Percentiles rank a stretch among this genome's conserved stretches.
These are phyloP conservation scores for Catharus bicknelli DNA, from an alignment of 2,113 vertebrate species.

Conservation along the genomic window DNA sequence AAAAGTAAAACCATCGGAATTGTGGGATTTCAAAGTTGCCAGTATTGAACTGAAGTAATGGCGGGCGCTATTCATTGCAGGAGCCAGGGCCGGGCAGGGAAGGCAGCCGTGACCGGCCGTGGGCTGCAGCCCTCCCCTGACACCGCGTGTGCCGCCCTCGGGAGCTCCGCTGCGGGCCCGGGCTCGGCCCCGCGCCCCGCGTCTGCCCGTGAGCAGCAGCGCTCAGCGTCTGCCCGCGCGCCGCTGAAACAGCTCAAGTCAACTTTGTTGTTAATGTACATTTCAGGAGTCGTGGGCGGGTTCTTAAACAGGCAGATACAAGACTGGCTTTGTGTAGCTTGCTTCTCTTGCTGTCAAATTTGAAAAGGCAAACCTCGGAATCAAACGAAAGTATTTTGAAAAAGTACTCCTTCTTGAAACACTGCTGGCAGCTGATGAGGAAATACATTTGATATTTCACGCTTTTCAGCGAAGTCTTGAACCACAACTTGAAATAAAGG, in stretches of 20 bases:
- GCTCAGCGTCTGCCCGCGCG: background rate
- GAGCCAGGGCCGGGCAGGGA: rapidly evolving
- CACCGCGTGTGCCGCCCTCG: too few species aligned
- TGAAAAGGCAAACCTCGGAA: background rate
- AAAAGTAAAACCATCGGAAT: background rate
- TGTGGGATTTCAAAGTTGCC: background rate
- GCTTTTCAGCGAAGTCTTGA: background rate
- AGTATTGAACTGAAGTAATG: rapidly evolving
- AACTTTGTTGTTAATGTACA: background rate
- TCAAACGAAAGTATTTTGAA: background rate
- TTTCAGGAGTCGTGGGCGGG: background rate
- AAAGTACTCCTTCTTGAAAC: background rate
- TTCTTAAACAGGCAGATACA: background rate
- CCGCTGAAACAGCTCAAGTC: background rate
- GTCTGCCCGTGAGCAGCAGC: rapidly evolving
- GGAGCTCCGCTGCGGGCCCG: background rate
- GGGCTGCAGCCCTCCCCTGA: rapidly evolving
- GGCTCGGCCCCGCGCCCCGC: rapidly evolving
- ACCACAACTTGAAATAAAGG: background rate
- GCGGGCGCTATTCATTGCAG: rapidly evolving
- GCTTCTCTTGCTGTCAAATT: background rate
- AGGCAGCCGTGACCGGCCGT: rapidly evolving
- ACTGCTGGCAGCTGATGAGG: background rate
- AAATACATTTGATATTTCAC: background rate
- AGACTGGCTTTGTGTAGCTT: background rate